A percentile compares a stretch with the other conserved stretches of the same genome.
phyloP scores from a whole-genome alignment of 2,888 invertebrate genomes.

The Mesorhabditis belari region DNA sequence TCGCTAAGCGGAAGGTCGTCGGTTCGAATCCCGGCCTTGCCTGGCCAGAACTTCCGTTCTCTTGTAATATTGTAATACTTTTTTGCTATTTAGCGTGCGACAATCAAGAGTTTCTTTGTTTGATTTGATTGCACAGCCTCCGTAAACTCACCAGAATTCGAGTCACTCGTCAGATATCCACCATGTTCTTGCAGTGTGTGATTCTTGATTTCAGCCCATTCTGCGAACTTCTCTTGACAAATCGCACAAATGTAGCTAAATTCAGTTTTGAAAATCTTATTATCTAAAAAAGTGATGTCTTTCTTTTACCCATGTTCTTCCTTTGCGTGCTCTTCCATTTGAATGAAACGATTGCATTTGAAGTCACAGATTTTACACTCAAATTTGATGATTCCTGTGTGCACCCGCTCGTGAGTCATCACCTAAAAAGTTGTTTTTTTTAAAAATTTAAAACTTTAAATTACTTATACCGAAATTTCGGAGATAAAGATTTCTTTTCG shows the following conservation, averaged over 20 bases:
- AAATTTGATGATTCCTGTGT: conserved; percentile 53
- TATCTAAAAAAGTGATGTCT: neutral
- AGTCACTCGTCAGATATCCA: conserved; percentile 49
- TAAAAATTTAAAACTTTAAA: neutral
- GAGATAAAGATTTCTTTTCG: no score
- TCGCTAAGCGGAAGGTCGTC: no score
- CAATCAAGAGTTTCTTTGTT: no score
- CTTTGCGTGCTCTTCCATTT: conserved; percentile 50
- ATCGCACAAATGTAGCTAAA: conserved; percentile 52
- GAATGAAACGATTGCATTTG: conserved; percentile 40
- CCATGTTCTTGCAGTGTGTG: conserved; percentile 51
- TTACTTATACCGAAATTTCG: no score
- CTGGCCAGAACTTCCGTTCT: neutral
- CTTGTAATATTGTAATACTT: neutral
- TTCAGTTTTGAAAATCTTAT: conserved; percentile 30
- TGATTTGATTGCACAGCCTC: no score
- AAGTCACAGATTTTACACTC: conserved; percentile 46
- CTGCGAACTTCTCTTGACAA: conserved; percentile 42
- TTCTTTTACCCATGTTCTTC: conserved; percentile 8
- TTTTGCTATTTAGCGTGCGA: no score
- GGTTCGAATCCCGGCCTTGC: no score
- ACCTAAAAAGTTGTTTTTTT: no score
- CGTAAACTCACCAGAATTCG: conserved; percentile 37
- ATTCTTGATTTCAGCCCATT: conserved; percentile 51
- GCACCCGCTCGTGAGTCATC: conserved; percentile 52